phyloP scores from a whole-genome alignment of 2,888 invertebrate genomes.

The Pogonocherus hispidulus region DNA sequence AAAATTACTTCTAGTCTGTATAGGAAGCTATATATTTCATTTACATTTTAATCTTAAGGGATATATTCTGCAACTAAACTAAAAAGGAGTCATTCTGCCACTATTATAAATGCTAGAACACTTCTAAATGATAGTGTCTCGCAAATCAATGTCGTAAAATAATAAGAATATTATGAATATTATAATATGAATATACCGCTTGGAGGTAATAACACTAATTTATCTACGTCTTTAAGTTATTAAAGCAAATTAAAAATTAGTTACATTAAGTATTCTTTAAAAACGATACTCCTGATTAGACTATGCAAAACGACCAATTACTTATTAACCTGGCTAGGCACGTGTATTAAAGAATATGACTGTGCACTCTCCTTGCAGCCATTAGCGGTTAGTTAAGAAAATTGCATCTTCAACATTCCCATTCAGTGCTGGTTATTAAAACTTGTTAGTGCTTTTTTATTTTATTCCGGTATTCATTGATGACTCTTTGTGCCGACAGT shows the following conservation, averaged over 20 bases:
- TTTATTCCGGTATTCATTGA: conserved; percentile 8
- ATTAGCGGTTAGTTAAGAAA: conserved; percentile 30
- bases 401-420: conserved; percentile 21
- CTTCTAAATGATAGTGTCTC: too few species aligned
- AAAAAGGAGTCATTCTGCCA: too few species aligned
- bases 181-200: background rate
- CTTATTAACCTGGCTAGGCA: conserved; percentile 12
- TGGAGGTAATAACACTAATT: background rate
- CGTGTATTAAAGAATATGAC: conserved; percentile 27
- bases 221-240: background rate
- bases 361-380: conserved; percentile 13
- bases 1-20: too few species aligned
- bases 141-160: too few species aligned
- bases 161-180: too few species aligned
- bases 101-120: too few species aligned
- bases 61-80: too few species aligned
- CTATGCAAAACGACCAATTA: conserved; percentile 23
- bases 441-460: conserved; percentile 14
- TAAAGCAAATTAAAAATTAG: background rate
- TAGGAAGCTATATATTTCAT: too few species aligned
- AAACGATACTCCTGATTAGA: background rate
- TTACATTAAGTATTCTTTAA: background rate
- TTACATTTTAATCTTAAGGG: too few species aligned
- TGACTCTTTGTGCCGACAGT: conserved; percentile 6
- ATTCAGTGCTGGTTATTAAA: conserved; percentile 19